These are phyloP conservation scores for Aurelia sp. DNA, from an alignment of 30 jellyfish, hydroid and myxozoan genomes.

Conservation along the genomic window DNA sequence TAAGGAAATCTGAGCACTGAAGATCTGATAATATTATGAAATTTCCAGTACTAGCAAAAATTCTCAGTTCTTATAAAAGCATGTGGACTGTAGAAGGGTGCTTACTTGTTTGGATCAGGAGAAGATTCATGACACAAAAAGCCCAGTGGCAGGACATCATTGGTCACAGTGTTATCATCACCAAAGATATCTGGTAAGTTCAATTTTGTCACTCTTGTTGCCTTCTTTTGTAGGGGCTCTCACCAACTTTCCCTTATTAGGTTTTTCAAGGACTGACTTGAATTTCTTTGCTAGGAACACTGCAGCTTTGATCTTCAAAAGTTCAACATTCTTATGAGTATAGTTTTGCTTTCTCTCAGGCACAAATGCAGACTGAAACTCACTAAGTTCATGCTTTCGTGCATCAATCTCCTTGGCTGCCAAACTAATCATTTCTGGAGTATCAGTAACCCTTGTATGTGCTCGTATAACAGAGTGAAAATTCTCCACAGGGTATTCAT, in stretches of 20 bases:
- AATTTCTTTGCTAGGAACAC: not conserved
- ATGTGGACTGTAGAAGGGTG: too few relatives aligned
- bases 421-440: not conserved
- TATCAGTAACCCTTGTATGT: not conserved
- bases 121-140: not conserved
- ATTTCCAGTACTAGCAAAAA: too few relatives aligned
- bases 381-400: not conserved
- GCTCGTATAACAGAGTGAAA: conserved; percentile 6
- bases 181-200: conserved; percentile 18
- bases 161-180: conserved; percentile 18
- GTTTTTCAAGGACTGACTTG: conserved; percentile 1
- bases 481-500: not conserved
- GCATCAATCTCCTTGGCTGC: conserved; percentile 3
- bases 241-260: conserved; percentile 6
- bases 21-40: too few relatives aligned
- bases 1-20: too few relatives aligned
- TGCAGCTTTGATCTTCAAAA: not conserved
- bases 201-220: conserved; percentile 21
- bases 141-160: conserved; percentile 35
- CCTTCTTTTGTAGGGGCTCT: not conserved
- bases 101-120: too few relatives aligned
- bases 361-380: not conserved
- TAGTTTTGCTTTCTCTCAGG: not conserved
- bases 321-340: not conserved
- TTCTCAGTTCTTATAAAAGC: too few relatives aligned